These are phyloP conservation scores for Dendropsophus ebraccatus DNA, from an alignment of 2,113 vertebrate genomes.

Conservation along the genomic window DNA sequence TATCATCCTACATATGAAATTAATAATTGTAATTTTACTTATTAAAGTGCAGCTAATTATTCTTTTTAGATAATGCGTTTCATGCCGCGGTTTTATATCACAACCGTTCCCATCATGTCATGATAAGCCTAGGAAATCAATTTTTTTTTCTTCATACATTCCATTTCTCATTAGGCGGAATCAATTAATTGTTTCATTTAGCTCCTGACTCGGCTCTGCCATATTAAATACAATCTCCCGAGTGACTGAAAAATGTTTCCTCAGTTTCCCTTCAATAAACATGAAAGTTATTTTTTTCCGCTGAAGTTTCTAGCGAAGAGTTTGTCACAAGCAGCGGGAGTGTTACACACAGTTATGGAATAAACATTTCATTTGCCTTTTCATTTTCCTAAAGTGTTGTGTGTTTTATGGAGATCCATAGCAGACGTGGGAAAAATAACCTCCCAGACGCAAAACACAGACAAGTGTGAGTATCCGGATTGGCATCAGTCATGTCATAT, in stretches of 20 bases:
- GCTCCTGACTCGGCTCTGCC: background rate
- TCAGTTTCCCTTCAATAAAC: background rate
- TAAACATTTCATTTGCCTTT: background rate
- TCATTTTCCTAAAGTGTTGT: background rate
- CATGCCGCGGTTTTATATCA: constrained; percentile 1
- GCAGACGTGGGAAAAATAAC: background rate
- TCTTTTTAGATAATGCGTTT: constrained; percentile 11
- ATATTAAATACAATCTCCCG: background rate
- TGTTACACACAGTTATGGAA: background rate
- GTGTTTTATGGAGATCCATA: background rate
- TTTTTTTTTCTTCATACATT: constrained; percentile 43
- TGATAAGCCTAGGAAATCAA: background rate
- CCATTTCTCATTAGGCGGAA: constrained; percentile 16
- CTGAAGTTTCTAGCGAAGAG: background rate
- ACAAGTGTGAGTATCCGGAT: background rate
- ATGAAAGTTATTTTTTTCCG: background rate
- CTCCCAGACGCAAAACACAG: background rate
- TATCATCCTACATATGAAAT: background rate
- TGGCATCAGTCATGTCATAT: background rate
- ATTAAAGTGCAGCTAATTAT: constrained; percentile 11
- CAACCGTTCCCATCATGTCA: background rate
- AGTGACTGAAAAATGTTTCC: background rate
- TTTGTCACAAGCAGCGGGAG: background rate
- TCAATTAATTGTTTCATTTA: constrained; percentile 37
- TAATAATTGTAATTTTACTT: background rate